Evolutionary conservation across 1,140 invertebrate genomes (phyloP).

Genomic region (Parapsyche elsis): DNA sequence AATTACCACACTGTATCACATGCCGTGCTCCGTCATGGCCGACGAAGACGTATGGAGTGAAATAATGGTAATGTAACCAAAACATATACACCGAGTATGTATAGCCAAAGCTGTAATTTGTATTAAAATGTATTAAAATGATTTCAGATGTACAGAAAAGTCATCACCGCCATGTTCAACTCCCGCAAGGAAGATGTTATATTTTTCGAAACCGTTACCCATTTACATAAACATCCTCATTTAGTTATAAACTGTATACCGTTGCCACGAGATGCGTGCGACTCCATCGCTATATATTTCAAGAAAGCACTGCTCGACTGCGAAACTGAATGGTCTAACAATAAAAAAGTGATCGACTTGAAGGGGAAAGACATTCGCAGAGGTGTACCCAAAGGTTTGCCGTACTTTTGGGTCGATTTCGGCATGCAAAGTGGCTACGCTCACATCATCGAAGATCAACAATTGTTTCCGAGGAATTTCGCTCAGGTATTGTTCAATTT

Average conservation of each 20-base stretch:
- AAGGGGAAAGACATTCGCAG: constrained; percentile 78
- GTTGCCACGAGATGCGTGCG: constrained; percentile 81
- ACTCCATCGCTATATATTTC: constrained; percentile 94
- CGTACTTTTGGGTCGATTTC: constrained; percentile 96
- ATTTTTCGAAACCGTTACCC: constrained; percentile 90
- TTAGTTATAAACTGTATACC: constrained; percentile 92
- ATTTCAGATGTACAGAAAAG: constrained; percentile 76
- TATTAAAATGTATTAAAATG: no score
- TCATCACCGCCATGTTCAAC: constrained; percentile 82
- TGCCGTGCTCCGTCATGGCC: constrained; percentile 78
- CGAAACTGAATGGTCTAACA: constrained; percentile 93
- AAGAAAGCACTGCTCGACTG: constrained; percentile 97
- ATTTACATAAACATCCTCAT: constrained; percentile 82
- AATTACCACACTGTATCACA: constrained; percentile 86
- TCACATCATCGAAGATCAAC: constrained; percentile 96
- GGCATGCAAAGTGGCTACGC: constrained; percentile 91
- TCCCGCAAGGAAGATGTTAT: constrained; percentile 81
- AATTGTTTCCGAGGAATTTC: constrained; percentile 89
- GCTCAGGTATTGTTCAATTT: constrained; percentile 75
- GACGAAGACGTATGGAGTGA: constrained; percentile 96
- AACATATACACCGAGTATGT: no score
- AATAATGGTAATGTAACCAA: constrained; percentile 72
- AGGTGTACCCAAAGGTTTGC: constrained; percentile 91
- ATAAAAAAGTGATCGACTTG: constrained; percentile 94
- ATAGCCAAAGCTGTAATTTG: no score